Base-by-base conservation (phyloP, 2,888 invertebrate genomes). In the Laspeyria flexula region DNA sequence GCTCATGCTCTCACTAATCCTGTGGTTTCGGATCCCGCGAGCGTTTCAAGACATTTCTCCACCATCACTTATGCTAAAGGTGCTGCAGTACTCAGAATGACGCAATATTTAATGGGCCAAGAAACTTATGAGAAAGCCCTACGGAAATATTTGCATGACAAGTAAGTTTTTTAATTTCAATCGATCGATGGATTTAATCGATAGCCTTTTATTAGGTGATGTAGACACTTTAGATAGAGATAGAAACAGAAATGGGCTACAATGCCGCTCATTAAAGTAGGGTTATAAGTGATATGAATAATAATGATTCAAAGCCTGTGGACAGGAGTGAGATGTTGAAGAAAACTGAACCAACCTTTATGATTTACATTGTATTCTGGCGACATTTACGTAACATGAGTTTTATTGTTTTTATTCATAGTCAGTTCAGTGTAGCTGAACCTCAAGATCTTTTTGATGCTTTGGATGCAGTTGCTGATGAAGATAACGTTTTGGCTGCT, bases 1-100 rank as follows among this genome's bases (percentile, higher is more conserved):
- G 93, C 94, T 0, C 94, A 94, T 59, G 89, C 96, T 0, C 85
- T 96, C 58, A 94, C 93, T 0, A 81, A 94, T 46, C 74, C 79
- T 0, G 65, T 68, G 1, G 95, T 95, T 0, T 86, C 85, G n/a
- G 92, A 93, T 5, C 95, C 95, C 0, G 55, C 77, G 0, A 92
- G 94, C 57, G 94, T 96, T 4, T 83, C 85, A 10, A 86, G 80
- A 0, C 94, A 95, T 76, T 96, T 96, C 72, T 95, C 95, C 37
- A 86, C 86, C 10, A 95, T 96, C 55, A 94, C 95, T 0, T 96
- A 96, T 59, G 94, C 93, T 16, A 96, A 95, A 81, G 95, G 95
- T 0, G 94, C 90, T 1, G 59, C 91, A 0, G 81, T 95, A 1
- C 85, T 96, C 13, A 93, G 95, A 60, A 96, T 96, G 96, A 88